These are phyloP conservation scores for Chelonia mydas DNA, from an alignment of 2,797 vertebrate species.

Conservation along the genomic window DNA sequence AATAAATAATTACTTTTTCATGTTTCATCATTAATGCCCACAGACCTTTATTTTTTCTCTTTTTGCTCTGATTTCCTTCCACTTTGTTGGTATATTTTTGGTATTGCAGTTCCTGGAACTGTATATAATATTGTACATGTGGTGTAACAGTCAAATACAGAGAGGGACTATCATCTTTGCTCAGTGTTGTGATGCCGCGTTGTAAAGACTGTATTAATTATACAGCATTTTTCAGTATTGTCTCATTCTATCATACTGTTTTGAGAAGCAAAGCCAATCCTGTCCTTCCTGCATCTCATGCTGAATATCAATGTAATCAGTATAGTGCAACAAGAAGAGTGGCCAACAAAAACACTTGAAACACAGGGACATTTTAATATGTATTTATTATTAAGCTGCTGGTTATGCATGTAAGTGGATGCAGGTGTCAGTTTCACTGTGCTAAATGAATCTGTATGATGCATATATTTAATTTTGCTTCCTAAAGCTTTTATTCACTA, in stretches of 20 bases:
- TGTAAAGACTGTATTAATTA: conserved; percentile 42
- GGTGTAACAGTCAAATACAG: conserved; percentile 58
- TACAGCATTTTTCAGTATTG: conserved; percentile 41
- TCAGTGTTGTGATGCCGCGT: conserved; percentile 38
- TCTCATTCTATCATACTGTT: background rate
- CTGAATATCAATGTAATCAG: conserved; percentile 48
- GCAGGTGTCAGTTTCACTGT: conserved; percentile 67
- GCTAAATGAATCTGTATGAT: conserved; percentile 62
- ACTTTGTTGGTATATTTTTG: background rate
- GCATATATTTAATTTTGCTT: conserved; percentile 70
- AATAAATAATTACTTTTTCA: background rate
- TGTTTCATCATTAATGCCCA: background rate
- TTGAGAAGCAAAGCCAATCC: conserved; percentile 22
- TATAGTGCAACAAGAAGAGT: conserved; percentile 21
- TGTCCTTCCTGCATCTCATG: background rate
- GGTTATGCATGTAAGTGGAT: conserved; percentile 67
- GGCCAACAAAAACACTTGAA: conserved; percentile 40
- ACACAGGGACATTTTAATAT: conserved; percentile 64
- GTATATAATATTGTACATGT: conserved; percentile 36
- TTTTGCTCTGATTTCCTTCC: background rate
- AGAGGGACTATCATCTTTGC: conserved; percentile 8
- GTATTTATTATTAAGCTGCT: conserved; percentile 65
- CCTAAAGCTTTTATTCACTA: conserved; percentile 59
- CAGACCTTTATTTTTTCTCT: background rate
- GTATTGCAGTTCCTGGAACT: conserved; percentile 6